Evolutionary conservation across 2,888 invertebrate genomes (phyloP).

Genomic region (Steinernema hermaphroditum): DNA sequence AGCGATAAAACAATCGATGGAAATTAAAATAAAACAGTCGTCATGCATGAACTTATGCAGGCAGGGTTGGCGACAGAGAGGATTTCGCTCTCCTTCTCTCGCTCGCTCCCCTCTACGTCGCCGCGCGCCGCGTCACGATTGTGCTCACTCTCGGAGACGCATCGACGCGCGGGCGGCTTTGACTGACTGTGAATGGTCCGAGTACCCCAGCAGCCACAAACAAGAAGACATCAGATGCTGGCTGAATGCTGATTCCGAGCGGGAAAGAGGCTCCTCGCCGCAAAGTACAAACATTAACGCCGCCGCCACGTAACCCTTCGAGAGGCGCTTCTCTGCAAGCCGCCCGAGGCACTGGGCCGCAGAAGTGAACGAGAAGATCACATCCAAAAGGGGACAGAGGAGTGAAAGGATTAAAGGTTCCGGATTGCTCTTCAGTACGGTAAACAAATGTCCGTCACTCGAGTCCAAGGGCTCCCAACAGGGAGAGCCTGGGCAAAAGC

Average conservation of each 20-base stretch:
- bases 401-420: too few species aligned
- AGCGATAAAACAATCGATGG: neutral
- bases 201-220: neutral
- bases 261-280: neutral
- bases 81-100: constrained; percentile 19
- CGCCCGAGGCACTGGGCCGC: too few species aligned
- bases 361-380: too few species aligned
- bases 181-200: neutral
- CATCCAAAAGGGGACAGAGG: too few species aligned
- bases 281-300: constrained; percentile 8
- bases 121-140: neutral
- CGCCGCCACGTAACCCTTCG: neutral
- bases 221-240: neutral
- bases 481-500: too few species aligned
- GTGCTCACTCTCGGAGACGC: constrained; percentile 11
- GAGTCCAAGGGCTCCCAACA: too few species aligned
- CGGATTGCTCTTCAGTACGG: too few species aligned
- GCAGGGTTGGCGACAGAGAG: neutral
- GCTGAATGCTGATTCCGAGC: neutral
- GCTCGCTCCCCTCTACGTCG: neutral
- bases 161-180: neutral
- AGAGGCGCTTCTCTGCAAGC: neutral
- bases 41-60: constrained; percentile 3
- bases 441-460: too few species aligned
- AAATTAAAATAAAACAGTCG: constrained; percentile 21